Evolutionary conservation across 1,140 invertebrate genomes (phyloP).

Genomic region (Drosophila sp.): DNA sequence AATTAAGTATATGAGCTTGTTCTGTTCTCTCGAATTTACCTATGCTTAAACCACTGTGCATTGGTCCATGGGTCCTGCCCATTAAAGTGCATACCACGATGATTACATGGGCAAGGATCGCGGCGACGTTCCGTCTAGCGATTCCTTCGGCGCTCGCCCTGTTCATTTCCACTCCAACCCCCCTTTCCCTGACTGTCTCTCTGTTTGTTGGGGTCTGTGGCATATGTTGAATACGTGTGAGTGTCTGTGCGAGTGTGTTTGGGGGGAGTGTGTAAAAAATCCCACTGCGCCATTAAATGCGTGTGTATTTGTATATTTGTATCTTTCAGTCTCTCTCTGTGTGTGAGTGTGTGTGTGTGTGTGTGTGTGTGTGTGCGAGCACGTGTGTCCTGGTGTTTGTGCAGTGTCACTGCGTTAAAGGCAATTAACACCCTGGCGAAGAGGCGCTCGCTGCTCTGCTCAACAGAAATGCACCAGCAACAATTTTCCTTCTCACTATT

Average conservation of each 20-base stretch:
- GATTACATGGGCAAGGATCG: constrained; percentile 46
- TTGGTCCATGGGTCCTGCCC: constrained; percentile 18
- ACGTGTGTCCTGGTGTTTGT: constrained; percentile 45
- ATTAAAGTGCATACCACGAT: constrained; percentile 60
- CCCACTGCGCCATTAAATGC: constrained; percentile 66
- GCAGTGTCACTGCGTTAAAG: constrained; percentile 73
- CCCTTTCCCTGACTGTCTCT: constrained; percentile 24
- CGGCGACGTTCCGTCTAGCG: constrained; percentile 2
- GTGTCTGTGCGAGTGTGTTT: constrained; percentile 15
- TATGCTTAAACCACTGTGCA: constrained; percentile 24
- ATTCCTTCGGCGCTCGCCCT: not conserved
- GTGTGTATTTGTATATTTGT: constrained; percentile 45
- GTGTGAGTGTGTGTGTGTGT: not conserved
- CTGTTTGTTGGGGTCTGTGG: constrained; percentile 58
- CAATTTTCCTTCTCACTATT: constrained; percentile 41
- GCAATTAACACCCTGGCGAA: constrained; percentile 62
- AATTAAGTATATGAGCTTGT: too few species aligned
- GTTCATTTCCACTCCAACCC: not conserved
- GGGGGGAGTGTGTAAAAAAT: constrained; percentile 41
- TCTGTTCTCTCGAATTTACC: not conserved
- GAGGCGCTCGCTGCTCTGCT: not conserved
- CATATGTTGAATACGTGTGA: constrained; percentile 46
- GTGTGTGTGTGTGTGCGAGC: not conserved
- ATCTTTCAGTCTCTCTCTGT: not conserved
- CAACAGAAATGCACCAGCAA: constrained; percentile 29